Conservation (phyloP, 2,797 vertebrate genomes). For the Parambassis ranga region DNA sequence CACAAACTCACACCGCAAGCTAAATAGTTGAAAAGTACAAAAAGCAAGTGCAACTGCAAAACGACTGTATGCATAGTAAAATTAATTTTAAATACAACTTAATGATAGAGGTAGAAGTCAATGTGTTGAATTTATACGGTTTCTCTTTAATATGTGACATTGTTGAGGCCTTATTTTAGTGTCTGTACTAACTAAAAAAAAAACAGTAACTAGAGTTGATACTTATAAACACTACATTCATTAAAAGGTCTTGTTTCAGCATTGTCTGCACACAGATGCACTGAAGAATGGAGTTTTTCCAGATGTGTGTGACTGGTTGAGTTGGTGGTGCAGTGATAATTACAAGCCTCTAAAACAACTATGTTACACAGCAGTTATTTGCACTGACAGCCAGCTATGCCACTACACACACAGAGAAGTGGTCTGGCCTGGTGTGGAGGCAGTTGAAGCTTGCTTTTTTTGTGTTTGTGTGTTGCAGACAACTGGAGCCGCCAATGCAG, state of each 20-base stretch:
- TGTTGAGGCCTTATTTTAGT: too few relatives aligned
- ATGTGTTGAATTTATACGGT: too few relatives aligned
- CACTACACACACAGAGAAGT: slow-evolving; percentile 21
- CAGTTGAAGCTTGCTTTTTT: slow-evolving; percentile 10
- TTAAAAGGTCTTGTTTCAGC: neutral
- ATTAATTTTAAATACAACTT: too few relatives aligned
- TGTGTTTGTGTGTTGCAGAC: slow-evolving; percentile 22
- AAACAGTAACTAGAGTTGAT: too few relatives aligned
- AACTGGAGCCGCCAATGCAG: slow-evolving; percentile 45
- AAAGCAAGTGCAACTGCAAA: too few relatives aligned
- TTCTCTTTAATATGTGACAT: too few relatives aligned
- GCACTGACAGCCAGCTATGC: slow-evolving; percentile 52
- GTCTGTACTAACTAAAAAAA: too few relatives aligned
- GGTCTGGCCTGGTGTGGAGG: slow-evolving; percentile 3
- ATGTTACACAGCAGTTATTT: slow-evolving; percentile 49
- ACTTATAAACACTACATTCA: neutral
- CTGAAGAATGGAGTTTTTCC: neutral
- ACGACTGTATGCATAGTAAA: too few relatives aligned
- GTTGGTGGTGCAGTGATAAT: slow-evolving; percentile 29
- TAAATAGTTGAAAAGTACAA: too few relatives aligned
- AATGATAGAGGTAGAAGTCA: too few relatives aligned
- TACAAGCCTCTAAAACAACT: slow-evolving; percentile 49
- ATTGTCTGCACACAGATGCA: neutral
- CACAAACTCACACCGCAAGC: slow-evolving; percentile 8
- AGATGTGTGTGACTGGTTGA: slow-evolving; percentile 15